These are phyloP conservation scores for Drosophila quasianomalipes DNA, from an alignment of 2,888 invertebrate genomes.

Conservation along the genomic window DNA sequence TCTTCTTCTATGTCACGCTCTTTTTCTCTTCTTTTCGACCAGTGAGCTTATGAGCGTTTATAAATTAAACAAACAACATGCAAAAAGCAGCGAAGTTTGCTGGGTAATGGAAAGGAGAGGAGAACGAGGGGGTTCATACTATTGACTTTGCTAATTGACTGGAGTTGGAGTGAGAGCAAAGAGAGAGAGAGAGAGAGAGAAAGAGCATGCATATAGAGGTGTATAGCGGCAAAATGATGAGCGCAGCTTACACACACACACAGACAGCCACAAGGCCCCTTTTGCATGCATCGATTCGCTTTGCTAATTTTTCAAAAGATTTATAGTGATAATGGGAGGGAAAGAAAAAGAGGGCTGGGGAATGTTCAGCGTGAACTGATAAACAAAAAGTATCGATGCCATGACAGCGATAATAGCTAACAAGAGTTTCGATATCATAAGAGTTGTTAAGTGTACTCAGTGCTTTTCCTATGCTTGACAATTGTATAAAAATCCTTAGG, in stretches of 20 bases:
- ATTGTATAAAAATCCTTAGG: not conserved
- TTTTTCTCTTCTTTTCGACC: constrained; percentile 6
- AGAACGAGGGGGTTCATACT: constrained; percentile 39
- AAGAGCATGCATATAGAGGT: constrained; percentile 2
- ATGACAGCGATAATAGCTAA: not conserved
- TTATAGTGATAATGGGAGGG: not conserved
- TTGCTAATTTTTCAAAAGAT: constrained; percentile 24
- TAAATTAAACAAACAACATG: constrained; percentile 74
- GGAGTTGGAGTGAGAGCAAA: constrained; percentile 8
- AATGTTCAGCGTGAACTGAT: not conserved
- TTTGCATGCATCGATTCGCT: constrained; percentile 29
- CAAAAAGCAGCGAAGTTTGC: constrained; percentile 22
- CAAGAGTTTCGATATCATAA: not conserved
- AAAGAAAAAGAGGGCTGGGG: not conserved
- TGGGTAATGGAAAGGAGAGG: not conserved
- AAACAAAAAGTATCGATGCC: constrained; percentile 5
- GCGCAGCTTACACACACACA: constrained; percentile 13
- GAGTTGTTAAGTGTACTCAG: too few relatives aligned
- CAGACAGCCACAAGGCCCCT: constrained; percentile 6
- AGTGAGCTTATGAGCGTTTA: constrained; percentile 58
- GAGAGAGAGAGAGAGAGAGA: constrained; percentile 12
- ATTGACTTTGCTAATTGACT: constrained; percentile 79
- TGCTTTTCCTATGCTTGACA: not conserved
- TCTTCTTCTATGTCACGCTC: not conserved
- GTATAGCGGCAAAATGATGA: constrained; percentile 28